A percentile compares a stretch with the other conserved stretches of the same genome.
These are phyloP conservation scores for Parochlus steinenii DNA, from an alignment of 2,888 invertebrate genomes.

Conservation along the genomic window DNA sequence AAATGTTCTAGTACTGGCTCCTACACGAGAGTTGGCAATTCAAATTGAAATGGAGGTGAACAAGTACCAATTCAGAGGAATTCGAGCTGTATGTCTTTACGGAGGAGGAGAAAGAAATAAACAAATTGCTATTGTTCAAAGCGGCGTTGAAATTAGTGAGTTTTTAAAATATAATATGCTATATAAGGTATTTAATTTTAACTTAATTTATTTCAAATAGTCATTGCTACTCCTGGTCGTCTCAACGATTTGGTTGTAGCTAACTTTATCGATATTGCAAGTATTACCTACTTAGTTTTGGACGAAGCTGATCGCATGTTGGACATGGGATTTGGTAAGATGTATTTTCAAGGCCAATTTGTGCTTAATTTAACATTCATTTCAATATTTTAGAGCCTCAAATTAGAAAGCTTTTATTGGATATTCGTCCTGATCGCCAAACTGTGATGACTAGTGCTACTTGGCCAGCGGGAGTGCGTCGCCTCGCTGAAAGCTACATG, in stretches of 20 bases:
- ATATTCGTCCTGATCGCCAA: constrained; percentile 75
- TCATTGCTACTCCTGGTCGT: constrained; percentile 89
- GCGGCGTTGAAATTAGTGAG: constrained; percentile 86
- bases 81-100: constrained; percentile 78
- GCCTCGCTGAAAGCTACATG: constrained; percentile 75
- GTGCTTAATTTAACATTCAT: constrained; percentile 27
- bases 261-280: constrained; percentile 51
- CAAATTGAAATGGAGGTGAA: constrained; percentile 85
- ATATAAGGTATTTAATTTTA: too few relatives aligned
- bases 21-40: constrained; percentile 81
- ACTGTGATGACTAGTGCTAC: constrained; percentile 97
- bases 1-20: constrained; percentile 75
- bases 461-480: constrained; percentile 78
- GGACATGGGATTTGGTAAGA: constrained; percentile 38
- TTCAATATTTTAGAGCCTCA: constrained; percentile 79
- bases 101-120: constrained; percentile 72
- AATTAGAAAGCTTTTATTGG: constrained; percentile 66
- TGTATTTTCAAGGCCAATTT: neutral
- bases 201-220: too few relatives aligned
- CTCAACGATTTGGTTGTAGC: constrained; percentile 74
- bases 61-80: constrained; percentile 77
- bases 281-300: constrained; percentile 74
- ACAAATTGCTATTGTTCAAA: constrained; percentile 55
- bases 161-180: too few relatives aligned
- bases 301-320: constrained; percentile 88